Evolutionary conservation across 1,140 invertebrate genomes (phyloP), one percentile per base, ranked within the genome.

Genomic region (Brachionus plicatilis): DNA sequence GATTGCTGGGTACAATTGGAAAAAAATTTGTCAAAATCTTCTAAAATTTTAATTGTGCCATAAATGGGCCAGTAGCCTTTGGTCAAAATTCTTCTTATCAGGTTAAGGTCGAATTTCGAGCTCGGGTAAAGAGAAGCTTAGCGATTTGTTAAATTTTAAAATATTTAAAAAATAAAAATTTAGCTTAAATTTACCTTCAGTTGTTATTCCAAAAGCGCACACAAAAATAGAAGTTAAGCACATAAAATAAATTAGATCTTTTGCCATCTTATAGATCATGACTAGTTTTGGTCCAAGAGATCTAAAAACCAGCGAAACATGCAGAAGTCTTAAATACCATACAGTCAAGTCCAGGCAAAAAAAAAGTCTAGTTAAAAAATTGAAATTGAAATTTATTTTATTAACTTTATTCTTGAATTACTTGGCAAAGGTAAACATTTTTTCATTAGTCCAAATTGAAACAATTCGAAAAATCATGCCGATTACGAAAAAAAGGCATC

Each of bases 11-110:
- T 75, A 75, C 70, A 75, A 75, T 75, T 75, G 5, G 37, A 7
- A 75, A 43, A 45, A 45, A 45, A 75, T 75, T 45, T 47, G 85
- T 88, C 86, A 29, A 88, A 84, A 45, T 87, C 86, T 29, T 89
- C 88, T n/a, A 89, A 80, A 11, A 83, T 83, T 85, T 88, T 88
- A 0, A 89, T 86, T 83, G 89, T 88, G n/a, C 88, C 88, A 86
- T 88, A 88, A 86, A 89, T 87, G 84, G 88, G 88, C 86, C 87
- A 89, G 85, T 89, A 89, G 12, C 88, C 88, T 12, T 87, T 85
- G 53, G 88, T 88, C 5, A 89, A 45, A 5, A 89, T 87, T 43
- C 87, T 85, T 70, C 86, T 86, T 4, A 89, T 83, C 0, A 89
- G 82, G n/a, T 60, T 50, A 86, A 87, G 87, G 60, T 50, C 53